phyloP scores from a whole-genome alignment of 2,888 invertebrate genomes.

The Nymphalis c-album region DNA sequence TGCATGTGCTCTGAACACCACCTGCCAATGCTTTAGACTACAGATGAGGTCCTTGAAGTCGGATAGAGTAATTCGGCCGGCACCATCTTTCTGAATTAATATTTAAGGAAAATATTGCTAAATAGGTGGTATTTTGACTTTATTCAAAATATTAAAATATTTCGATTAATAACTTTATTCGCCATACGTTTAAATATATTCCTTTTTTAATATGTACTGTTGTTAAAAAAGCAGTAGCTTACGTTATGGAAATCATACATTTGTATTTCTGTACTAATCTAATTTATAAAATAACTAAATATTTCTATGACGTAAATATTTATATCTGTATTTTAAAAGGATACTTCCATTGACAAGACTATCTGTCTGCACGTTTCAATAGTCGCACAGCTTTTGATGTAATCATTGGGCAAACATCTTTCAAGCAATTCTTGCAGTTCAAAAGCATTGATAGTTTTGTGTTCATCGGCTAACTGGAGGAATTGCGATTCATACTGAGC shows the following conservation, averaged over 20 bases:
- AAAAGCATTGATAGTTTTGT: slow-evolving; percentile 93
- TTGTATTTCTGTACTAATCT: too few relatives aligned
- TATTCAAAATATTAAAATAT: too few relatives aligned
- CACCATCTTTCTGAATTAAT: slow-evolving; percentile 83
- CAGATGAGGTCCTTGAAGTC: slow-evolving; percentile 96
- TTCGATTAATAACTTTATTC: too few relatives aligned
- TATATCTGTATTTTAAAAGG: slow-evolving; percentile 63
- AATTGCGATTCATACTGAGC: slow-evolving; percentile 95
- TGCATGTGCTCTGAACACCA: slow-evolving; percentile 92
- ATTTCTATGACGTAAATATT: neutral
- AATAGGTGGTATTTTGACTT: too few relatives aligned
- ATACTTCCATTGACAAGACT: slow-evolving; percentile 93
- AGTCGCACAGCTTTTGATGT: slow-evolving; percentile 95
- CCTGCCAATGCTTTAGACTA: slow-evolving; percentile 94
- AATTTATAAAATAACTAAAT: neutral
- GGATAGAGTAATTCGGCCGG: slow-evolving; percentile 89
- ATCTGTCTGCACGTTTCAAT: slow-evolving; percentile 96
- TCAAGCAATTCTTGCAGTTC: slow-evolving; percentile 94
- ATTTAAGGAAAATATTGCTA: slow-evolving; percentile 45
- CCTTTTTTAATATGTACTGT: too few relatives aligned
- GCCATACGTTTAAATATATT: too few relatives aligned
- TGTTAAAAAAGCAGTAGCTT: too few relatives aligned
- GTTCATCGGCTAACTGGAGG: slow-evolving; percentile 94
- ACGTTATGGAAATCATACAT: too few relatives aligned
- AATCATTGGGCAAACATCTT: slow-evolving; percentile 95